Conservation (phyloP, 2,888 invertebrate species). For the Pseudeuparius sepicola region DNA sequence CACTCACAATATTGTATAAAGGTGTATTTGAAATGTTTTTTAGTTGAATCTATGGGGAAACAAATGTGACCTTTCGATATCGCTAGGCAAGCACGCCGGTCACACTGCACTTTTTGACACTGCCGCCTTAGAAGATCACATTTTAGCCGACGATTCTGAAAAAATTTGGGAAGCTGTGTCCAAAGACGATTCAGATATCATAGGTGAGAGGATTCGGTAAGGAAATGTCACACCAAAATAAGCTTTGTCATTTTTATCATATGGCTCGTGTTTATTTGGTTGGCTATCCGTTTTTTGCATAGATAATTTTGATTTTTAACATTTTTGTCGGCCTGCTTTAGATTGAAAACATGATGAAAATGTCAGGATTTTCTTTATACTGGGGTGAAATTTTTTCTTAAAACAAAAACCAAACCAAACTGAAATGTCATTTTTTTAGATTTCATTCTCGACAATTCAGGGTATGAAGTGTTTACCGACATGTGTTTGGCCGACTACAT, state of each 20-base stretch:
- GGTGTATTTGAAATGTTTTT: conserved; percentile 15
- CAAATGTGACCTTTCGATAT: conserved; percentile 84
- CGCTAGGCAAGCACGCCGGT: conserved; percentile 56
- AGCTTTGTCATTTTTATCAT: no score
- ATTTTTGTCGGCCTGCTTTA: no score
- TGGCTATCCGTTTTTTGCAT: no score
- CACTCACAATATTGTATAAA: no score
- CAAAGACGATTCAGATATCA: conserved; percentile 18
- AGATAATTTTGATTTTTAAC: no score
- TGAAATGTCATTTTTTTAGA: conserved; percentile 41
- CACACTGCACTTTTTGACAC: conserved; percentile 50
- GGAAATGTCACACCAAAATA: not conserved
- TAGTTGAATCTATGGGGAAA: conserved; percentile 89
- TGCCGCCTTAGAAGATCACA: conserved; percentile 44
- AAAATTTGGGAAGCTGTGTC: conserved; percentile 45
- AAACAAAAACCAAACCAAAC: no score
- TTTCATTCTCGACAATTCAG: conserved; percentile 85
- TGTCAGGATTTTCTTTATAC: no score
- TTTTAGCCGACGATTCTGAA: conserved; percentile 53
- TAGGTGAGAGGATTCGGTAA: conserved; percentile 22
- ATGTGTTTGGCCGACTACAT: conserved; percentile 78
- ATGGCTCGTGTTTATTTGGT: no score
- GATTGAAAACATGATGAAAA: no score
- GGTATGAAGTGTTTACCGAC: conserved; percentile 87
- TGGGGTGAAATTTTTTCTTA: no score